These are phyloP conservation scores for Drosophila sulfurigaster DNA, from an alignment of 1,140 invertebrate species.

Conservation along the genomic window DNA sequence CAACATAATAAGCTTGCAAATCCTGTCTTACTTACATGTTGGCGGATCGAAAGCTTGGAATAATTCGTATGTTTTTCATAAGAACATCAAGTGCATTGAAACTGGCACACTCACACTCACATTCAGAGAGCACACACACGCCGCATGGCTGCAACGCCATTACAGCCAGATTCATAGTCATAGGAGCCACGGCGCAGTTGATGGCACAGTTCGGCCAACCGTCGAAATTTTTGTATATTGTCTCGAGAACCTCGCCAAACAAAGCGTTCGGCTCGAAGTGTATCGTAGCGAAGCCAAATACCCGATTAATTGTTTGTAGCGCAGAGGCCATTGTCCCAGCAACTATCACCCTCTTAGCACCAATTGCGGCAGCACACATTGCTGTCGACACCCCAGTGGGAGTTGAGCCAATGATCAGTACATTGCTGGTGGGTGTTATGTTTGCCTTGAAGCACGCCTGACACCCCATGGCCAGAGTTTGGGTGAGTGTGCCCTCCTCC, in stretches of 20 bases:
- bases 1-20: no score
- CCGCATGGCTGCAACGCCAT: slow-evolving; percentile 71
- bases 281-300: slow-evolving; percentile 56
- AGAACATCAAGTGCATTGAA: slow-evolving; percentile 75
- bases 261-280: slow-evolving; percentile 48
- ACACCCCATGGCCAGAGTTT: slow-evolving; percentile 70
- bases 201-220: slow-evolving; percentile 70
- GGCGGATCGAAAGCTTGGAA: slow-evolving; percentile 72
- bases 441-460: slow-evolving; percentile 71
- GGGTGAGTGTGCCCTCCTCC: slow-evolving; percentile 66
- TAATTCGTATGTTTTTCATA: slow-evolving; percentile 75
- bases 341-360: slow-evolving; percentile 63
- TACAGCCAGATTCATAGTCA: slow-evolving; percentile 75
- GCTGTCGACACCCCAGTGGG: slow-evolving; percentile 64
- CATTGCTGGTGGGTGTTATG: slow-evolving; percentile 66
- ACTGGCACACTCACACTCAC: slow-evolving; percentile 67
- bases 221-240: slow-evolving; percentile 51
- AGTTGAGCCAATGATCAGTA: slow-evolving; percentile 66
- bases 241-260: slow-evolving; percentile 59
- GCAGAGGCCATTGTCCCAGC: slow-evolving; percentile 40
- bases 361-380: slow-evolving; percentile 65
- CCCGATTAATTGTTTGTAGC: slow-evolving; percentile 32
- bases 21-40: slow-evolving; percentile 59
- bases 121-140: slow-evolving; percentile 70
- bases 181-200: slow-evolving; percentile 64